Conservation (phyloP, 1,140 invertebrate species). For the Trichonephila inaurata region DNA sequence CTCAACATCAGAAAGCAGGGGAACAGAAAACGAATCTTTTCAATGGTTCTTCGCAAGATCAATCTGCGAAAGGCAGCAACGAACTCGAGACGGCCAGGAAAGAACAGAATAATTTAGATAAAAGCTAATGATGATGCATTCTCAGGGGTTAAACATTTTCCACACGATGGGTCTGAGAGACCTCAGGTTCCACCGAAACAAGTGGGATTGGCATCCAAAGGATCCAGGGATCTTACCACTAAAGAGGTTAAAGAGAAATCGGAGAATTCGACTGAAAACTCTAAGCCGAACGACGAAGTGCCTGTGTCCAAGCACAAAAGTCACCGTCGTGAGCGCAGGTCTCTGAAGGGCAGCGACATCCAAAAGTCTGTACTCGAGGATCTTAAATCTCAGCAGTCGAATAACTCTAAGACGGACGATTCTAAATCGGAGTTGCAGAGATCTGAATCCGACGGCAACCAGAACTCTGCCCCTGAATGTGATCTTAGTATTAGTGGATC, state of each 20-base stretch:
- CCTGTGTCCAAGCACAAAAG: conserved; percentile 38
- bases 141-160: not conserved
- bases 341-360: conserved; percentile 50
- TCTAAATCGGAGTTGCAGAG: conserved; percentile 59
- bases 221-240: not conserved
- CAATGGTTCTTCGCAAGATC: not conserved
- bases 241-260: conserved; percentile 39
- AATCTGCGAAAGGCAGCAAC: not conserved
- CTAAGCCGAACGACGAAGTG: conserved; percentile 37
- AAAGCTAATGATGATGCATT: not conserved
- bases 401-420: conserved; percentile 34
- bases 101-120: not conserved
- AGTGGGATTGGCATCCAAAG: conserved; percentile 35
- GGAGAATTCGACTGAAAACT: conserved; percentile 55
- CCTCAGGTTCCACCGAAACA: conserved; percentile 35
- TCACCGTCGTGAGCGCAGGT: conserved; percentile 62
- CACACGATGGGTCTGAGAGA: not conserved
- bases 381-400: conserved; percentile 20
- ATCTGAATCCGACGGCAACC: conserved; percentile 70
- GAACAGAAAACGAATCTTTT: not conserved
- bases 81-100: not conserved
- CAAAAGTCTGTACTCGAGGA: conserved; percentile 56
- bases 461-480: conserved; percentile 67
- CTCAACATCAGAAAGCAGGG: not conserved
- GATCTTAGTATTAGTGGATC: conserved; percentile 69